These are phyloP conservation scores for Phyllostomus discolor DNA, from an alignment of 2,113 vertebrate genomes.

Conservation along the genomic window DNA sequence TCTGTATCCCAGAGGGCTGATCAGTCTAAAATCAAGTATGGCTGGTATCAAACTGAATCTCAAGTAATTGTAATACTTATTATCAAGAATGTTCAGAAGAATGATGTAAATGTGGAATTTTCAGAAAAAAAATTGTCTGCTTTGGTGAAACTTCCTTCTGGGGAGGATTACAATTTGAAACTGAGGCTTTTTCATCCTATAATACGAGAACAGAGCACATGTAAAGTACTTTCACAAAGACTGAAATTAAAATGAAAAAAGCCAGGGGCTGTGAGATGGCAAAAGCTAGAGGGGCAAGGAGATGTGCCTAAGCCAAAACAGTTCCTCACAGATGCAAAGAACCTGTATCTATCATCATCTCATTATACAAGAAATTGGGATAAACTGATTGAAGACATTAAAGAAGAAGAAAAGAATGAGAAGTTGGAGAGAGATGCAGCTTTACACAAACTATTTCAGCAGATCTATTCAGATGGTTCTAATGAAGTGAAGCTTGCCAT, in stretches of 20 bases:
- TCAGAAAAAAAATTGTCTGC: slow-evolving; percentile 82
- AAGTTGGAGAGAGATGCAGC: slow-evolving; percentile 96
- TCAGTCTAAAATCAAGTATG: slow-evolving; percentile 69
- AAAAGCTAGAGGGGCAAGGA: too few relatives aligned
- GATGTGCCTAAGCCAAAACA: too few relatives aligned
- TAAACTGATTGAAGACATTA: slow-evolving; percentile 92
- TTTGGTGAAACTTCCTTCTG: slow-evolving; percentile 85
- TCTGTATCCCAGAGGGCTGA: background rate
- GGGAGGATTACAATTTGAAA: slow-evolving; percentile 86
- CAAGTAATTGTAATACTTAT: slow-evolving; percentile 93
- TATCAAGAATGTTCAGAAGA: slow-evolving; percentile 92
- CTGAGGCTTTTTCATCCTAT: slow-evolving; percentile 89
- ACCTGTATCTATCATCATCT: slow-evolving; percentile 91
- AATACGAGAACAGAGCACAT: slow-evolving; percentile 90
- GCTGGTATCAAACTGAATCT: slow-evolving; percentile 98
- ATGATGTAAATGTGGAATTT: slow-evolving; percentile 86
- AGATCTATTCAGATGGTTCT: slow-evolving; percentile 90
- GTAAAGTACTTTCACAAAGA: slow-evolving; percentile 95
- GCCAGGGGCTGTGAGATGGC: too few relatives aligned
- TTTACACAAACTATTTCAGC: slow-evolving; percentile 95
- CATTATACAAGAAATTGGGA: slow-evolving; percentile 93
- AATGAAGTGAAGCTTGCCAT: slow-evolving; percentile 98
- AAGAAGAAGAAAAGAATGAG: slow-evolving; percentile 95
- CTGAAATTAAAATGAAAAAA: too few relatives aligned
- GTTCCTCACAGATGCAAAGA: slow-evolving; percentile 77